A percentile compares a stretch with the other conserved stretches of the same genome.
Conservation (phyloP, 1,140 invertebrate genomes). For the Augochlora pura region DNA sequence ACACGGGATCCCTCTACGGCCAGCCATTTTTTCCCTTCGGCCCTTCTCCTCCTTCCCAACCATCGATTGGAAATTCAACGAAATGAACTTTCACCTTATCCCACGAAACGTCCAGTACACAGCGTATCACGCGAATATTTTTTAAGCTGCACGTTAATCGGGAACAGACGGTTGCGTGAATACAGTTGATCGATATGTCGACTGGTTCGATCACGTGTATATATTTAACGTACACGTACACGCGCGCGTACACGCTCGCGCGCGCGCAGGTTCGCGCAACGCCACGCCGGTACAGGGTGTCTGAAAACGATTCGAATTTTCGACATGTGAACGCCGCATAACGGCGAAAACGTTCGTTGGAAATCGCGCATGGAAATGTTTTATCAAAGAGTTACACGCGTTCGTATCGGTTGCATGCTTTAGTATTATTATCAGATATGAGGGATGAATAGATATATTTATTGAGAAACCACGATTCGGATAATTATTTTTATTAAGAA, state of each 20-base stretch:
- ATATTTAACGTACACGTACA: conserved; percentile 9
- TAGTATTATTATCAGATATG: neutral
- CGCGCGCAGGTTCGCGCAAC: neutral
- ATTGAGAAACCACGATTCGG: too few species aligned
- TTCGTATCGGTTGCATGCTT: neutral
- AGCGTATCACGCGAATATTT: conserved; percentile 56
- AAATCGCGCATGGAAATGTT: neutral
- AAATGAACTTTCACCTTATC: conserved; percentile 55
- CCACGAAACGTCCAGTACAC: neutral
- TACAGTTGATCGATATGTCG: conserved; percentile 61
- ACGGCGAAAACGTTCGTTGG: neutral
- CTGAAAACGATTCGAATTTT: neutral
- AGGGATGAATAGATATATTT: neutral
- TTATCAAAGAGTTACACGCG: neutral
- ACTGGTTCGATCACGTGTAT: conserved; percentile 28
- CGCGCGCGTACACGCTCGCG: neutral
- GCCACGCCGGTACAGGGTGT: neutral
- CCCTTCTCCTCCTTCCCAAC: neutral
- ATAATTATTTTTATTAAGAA: too few species aligned
- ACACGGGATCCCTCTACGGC: neutral
- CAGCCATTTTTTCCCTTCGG: neutral
- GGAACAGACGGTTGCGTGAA: conserved; percentile 51
- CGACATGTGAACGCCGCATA: neutral
- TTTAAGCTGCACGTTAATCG: conserved; percentile 53
- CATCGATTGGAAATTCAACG: conserved; percentile 47